phyloP scores from a whole-genome alignment of 2,797 vertebrate genomes.

The Bovichtus diacanthus region DNA sequence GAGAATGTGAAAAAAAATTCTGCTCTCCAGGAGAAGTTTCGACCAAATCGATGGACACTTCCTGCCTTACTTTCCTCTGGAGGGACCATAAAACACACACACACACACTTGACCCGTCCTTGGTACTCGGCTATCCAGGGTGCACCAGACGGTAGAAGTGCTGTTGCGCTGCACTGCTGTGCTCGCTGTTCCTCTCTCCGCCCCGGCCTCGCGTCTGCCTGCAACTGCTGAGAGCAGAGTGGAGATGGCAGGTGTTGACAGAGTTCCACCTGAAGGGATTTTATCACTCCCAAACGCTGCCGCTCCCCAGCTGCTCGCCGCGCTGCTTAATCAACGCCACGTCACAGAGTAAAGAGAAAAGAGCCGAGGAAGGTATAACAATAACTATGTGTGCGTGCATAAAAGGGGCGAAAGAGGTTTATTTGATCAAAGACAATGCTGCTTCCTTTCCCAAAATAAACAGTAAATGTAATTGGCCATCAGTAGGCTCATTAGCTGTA shows the following conservation, averaged over 20 bases:
- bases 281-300: constrained; percentile 52
- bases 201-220: constrained; percentile 18
- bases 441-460: constrained; percentile 59
- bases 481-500: constrained; percentile 50
- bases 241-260: constrained; percentile 80
- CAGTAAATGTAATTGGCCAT: constrained; percentile 59
- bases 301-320: constrained; percentile 64
- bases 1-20: constrained; percentile 33
- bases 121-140: constrained; percentile 59
- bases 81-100: not conserved
- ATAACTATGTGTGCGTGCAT: not conserved
- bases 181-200: constrained; percentile 51
- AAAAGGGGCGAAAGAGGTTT: not conserved
- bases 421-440: constrained; percentile 34
- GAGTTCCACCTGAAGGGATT: constrained; percentile 76
- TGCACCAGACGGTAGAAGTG: constrained; percentile 58
- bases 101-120: constrained; percentile 71
- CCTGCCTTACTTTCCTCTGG: not conserved
- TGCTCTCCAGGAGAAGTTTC: constrained; percentile 44
- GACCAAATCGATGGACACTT: constrained; percentile 1
- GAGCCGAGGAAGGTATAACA: not conserved
- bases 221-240: constrained; percentile 47
- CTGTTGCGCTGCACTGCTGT: constrained; percentile 46
- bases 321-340: constrained; percentile 66
- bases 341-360: constrained; percentile 50